Base-by-base conservation (phyloP, 2,113 vertebrate species). In the Petroica traversi region DNA sequence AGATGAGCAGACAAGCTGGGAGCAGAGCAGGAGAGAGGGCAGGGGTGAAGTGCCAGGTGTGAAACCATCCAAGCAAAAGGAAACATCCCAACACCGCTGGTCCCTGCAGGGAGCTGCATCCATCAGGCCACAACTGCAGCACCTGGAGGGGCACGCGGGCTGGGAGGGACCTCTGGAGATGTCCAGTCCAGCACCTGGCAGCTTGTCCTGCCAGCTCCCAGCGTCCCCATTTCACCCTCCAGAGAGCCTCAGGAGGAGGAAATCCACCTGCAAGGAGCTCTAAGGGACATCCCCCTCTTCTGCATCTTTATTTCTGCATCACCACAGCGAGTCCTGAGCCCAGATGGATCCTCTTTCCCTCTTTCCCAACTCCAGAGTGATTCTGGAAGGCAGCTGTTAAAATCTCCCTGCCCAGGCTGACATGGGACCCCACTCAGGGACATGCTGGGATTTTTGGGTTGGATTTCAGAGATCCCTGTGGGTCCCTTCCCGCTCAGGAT, bases 1-100 rank as follows among this genome's bases (percentile, higher is more conserved):
- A 45, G 76, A 45, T 12, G 20, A 55, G 12, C 7, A 12, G 46
- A 19, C 9, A 41, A 40, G 24, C 0, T n/a, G 28, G 55, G 55
- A 41, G 34, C 63, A 96, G 71, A 88, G 69, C 59, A 52, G 84
- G 75, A 88, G 55, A 78, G n/a, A 88, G 75, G 66, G 38, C 80
- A 72, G 72, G 52, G 84, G 57, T 58, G 48, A 79, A 62, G 52
- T 23, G 52, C 41, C 71, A 67, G 2, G 22, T 71, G 95, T 66
- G 38, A 95, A 74, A 67, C 40, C 84, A 36, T 7, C 45, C 28
- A 8, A 17, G 76, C 52, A n/a, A n/a, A 67, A 86, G 28, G 31
- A 58, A 67, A 48, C 20, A 58, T 34, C 46, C 8, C 41, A 22
- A 79, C 66, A 57, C 19, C 55, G 20, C 24, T 25, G 33, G 59